These are phyloP conservation scores for Verasper variegatus DNA, from an alignment of 2,113 vertebrate species.

Conservation along the genomic window DNA sequence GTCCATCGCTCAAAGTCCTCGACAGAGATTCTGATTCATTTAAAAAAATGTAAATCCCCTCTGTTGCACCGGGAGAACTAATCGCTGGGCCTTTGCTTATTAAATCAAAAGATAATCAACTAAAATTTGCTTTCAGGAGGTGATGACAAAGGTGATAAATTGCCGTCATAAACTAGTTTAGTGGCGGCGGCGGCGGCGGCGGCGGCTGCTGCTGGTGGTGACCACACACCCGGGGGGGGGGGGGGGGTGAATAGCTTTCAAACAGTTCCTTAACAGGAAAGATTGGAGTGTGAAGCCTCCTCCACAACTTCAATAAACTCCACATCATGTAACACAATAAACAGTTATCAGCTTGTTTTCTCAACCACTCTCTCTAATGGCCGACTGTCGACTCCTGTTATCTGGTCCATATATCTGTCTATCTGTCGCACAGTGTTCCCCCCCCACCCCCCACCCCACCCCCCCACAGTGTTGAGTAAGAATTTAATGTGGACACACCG, in stretches of 20 bases:
- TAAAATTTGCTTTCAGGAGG: conserved; percentile 51
- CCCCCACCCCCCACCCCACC: background rate
- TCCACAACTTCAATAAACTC: conserved; percentile 68
- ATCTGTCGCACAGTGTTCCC: background rate
- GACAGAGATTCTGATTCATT: background rate
- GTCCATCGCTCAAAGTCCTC: background rate
- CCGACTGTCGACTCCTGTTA: conserved; percentile 63
- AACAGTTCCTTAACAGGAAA: conserved; percentile 44
- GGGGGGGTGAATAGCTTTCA: conserved; percentile 44
- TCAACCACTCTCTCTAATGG: conserved; percentile 60
- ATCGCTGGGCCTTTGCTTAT: conserved; percentile 52
- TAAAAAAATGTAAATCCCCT: conserved; percentile 12
- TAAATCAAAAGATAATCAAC: conserved; percentile 69
- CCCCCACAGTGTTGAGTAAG: too few relatives aligned
- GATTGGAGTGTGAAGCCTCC: conserved; percentile 41
- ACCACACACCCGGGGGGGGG: conserved; percentile 43
- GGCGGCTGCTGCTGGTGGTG: conserved; percentile 26
- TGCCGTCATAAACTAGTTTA: conserved; percentile 60
- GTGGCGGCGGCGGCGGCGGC: conserved; percentile 11
- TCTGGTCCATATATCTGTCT: conserved; percentile 67
- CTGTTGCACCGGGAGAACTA: conserved; percentile 28
- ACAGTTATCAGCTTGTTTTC: conserved; percentile 74
- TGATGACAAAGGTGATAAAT: conserved; percentile 64
- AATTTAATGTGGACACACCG: conserved; percentile 1
- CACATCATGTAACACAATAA: conserved; percentile 71